A percentile compares a stretch with the other conserved stretches of the same genome.
These are phyloP conservation scores for Molossus alvarezi DNA, from an alignment of 2,797 vertebrate genomes.

Conservation along the genomic window DNA sequence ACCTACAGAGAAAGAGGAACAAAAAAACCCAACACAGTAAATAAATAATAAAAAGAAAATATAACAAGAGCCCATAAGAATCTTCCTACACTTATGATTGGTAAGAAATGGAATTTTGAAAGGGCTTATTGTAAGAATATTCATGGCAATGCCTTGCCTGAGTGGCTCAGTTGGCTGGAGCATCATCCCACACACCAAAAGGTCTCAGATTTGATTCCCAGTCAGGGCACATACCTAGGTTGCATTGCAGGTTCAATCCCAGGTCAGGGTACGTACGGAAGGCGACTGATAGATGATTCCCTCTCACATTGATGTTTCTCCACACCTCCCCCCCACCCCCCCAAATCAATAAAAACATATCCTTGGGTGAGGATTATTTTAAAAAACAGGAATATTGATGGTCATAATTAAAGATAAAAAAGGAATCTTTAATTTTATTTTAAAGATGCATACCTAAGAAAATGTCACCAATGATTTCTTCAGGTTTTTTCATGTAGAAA, in stretches of 20 bases:
- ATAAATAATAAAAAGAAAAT: constrained; percentile 16
- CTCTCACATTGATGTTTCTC: too few relatives aligned
- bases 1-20: not conserved
- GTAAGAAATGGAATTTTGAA: not conserved
- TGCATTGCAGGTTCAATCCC: too few relatives aligned
- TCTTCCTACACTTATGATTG: not conserved
- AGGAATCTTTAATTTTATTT: not conserved
- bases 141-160: not conserved
- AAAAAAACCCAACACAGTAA: not conserved
- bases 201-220: too few relatives aligned
- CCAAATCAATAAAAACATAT: too few relatives aligned
- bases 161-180: too few relatives aligned
- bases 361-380: too few relatives aligned
- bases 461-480: not conserved
- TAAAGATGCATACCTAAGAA: not conserved
- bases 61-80: not conserved
- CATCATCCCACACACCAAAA: too few relatives aligned
- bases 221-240: too few relatives aligned
- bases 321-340: too few relatives aligned
- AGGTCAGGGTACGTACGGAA: too few relatives aligned
- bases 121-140: not conserved
- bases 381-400: not conserved
- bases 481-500: not conserved
- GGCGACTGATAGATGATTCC: too few relatives aligned
- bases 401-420: not conserved